phyloP scores from a whole-genome alignment of 2,113 vertebrate species.

The Capreolus pygargus region DNA sequence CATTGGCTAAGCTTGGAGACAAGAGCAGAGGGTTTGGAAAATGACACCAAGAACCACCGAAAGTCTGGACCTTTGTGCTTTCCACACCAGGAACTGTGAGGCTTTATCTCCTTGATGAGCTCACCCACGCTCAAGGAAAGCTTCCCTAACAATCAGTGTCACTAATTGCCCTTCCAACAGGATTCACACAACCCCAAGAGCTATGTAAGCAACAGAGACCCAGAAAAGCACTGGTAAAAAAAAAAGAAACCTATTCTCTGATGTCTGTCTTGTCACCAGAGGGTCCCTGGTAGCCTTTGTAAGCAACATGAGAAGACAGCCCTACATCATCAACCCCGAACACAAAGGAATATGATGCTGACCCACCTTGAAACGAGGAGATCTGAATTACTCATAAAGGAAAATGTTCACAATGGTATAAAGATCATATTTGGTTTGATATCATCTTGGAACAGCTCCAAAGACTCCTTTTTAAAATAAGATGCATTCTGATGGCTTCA shows the following conservation, averaged over 20 bases:
- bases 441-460: neutral
- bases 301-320: neutral
- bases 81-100: neutral
- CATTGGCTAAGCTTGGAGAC: neutral
- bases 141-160: neutral
- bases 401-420: neutral
- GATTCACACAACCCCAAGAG: neutral
- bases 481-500: neutral
- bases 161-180: neutral
- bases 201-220: neutral
- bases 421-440: neutral
- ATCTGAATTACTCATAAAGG: neutral
- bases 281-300: neutral
- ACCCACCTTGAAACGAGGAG: neutral
- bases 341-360: neutral
- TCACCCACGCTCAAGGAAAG: neutral
- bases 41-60: neutral
- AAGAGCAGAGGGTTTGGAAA: neutral
- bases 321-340: neutral
- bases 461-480: constrained; percentile 11
- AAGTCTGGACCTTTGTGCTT: neutral
- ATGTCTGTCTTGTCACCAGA: neutral
- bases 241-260: neutral
- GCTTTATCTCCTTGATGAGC: neutral
- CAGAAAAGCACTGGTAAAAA: neutral